Evolutionary conservation across 2,888 invertebrate species (phyloP).

Genomic region (Drosophila acutilabella): DNA sequence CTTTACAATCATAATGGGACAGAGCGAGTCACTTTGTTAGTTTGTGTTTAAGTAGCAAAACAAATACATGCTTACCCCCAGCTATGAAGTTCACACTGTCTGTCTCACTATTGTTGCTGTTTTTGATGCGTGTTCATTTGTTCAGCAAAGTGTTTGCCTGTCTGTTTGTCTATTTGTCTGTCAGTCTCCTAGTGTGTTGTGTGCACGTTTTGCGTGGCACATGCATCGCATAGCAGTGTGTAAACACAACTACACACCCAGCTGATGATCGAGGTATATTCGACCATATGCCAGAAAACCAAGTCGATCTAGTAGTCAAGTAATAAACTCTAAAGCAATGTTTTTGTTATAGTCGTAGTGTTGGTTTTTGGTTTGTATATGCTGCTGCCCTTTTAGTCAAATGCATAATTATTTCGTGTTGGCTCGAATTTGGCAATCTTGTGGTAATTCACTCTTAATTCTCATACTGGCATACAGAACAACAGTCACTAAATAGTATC

Average conservation of each 20-base stretch:
- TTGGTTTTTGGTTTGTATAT: slow-evolving; percentile 20
- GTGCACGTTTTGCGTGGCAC: slow-evolving; percentile 77
- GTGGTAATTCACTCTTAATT: slow-evolving; percentile 73
- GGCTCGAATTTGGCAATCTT: slow-evolving; percentile 80
- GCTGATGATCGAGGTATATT: slow-evolving; percentile 25
- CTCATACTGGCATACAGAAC: slow-evolving; percentile 33
- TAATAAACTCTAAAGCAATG: slow-evolving; percentile 12
- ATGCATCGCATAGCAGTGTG: slow-evolving; percentile 77
- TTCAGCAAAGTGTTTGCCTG: slow-evolving; percentile 60
- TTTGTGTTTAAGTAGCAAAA: slow-evolving; percentile 39
- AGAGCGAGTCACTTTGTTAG: background rate
- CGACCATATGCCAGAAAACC: slow-evolving; percentile 66
- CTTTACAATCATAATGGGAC: background rate
- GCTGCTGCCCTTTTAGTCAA: slow-evolving; percentile 70
- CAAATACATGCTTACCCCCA: slow-evolving; percentile 49
- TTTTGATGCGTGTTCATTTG: slow-evolving; percentile 62
- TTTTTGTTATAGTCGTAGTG: slow-evolving; percentile 6
- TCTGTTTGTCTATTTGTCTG: slow-evolving; percentile 27
- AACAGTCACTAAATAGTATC: slow-evolving; percentile 1
- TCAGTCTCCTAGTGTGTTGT: slow-evolving; percentile 51
- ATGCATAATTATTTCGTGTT: slow-evolving; percentile 81
- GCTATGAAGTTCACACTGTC: slow-evolving; percentile 14
- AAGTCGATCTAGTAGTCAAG: slow-evolving; percentile 18
- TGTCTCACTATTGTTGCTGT: slow-evolving; percentile 24
- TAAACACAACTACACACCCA: slow-evolving; percentile 61